Base-by-base conservation (phyloP, 2,113 vertebrate species). In the Anguilla rostrata region DNA sequence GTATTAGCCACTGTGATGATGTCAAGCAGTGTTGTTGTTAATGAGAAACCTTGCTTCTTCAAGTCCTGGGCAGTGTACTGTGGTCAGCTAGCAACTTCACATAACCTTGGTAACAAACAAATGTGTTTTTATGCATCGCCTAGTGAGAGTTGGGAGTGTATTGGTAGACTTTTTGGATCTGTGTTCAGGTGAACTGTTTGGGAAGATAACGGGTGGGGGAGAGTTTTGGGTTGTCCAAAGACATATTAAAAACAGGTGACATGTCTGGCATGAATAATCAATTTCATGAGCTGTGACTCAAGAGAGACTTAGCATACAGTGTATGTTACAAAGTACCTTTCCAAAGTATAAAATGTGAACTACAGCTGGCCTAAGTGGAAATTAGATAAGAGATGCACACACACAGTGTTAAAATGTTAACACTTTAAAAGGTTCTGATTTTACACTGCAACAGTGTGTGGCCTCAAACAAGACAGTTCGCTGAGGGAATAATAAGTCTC, bases 1-100 rank as follows among this genome's bases (percentile, higher is more conserved):
- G 88, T 87, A 92, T 86, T 80, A 57, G 49, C 18, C 91, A 87
- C 88, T 93, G 91, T 87, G 89, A 92, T 91, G 90, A 89, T 89
- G 85, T 63, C 86, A 85, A 89, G 63, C 63, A 75, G 71, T 75
- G 90, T 88, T 90, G 86, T 34, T 90, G 91, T 89, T 89, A 90
- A 78, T 89, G 43, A 90, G 86, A 88, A 60, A 86, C 88, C 88
- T 90, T 91, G 89, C 87, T 90, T 89, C 90, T 81, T 39, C 88
- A 87, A 89, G 88, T 88, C 86, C 85, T 85, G 56, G 81, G 86
- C 46, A 85, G 39, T 89, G 60, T 91, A 78, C 87, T 89, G 89
- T 83, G 90, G 86, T 88, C 86, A 43, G 86, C 80, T 34, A 88
- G 29, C 41, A 87, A 83, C 84, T 92, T 90, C 78, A 85, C 84